Evolutionary conservation across 2,888 invertebrate species (phyloP).

Genomic region (Hirtodrosophila alboralis): DNA sequence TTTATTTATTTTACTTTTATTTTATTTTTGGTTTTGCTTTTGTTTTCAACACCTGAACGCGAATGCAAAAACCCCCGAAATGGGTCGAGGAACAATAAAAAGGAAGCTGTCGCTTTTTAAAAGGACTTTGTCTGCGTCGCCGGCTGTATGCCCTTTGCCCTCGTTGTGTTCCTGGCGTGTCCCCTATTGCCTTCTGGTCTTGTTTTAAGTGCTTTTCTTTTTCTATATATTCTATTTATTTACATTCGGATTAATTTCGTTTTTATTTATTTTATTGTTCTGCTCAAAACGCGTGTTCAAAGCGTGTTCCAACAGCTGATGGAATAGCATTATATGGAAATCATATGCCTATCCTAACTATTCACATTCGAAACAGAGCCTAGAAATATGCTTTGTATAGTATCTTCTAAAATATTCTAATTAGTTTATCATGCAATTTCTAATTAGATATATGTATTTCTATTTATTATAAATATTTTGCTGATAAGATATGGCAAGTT

Average conservation of each 20-base stretch:
- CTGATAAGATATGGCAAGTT: slow-evolving; percentile 1
- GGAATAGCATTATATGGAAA: not conserved
- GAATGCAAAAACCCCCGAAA: slow-evolving; percentile 43
- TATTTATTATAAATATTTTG: too few species aligned
- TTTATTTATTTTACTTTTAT: slow-evolving; percentile 3
- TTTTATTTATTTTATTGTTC: slow-evolving; percentile 24
- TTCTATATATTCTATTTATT: slow-evolving; percentile 42
- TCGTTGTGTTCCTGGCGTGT: not conserved
- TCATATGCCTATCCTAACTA: not conserved
- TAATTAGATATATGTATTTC: slow-evolving; percentile 1
- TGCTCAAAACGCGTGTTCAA: slow-evolving; percentile 28
- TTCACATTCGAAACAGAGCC: not conserved
- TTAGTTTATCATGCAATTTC: not conserved
- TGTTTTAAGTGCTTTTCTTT: slow-evolving; percentile 38
- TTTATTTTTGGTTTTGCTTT: slow-evolving; percentile 25
- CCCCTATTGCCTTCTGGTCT: not conserved
- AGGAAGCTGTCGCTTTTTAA: slow-evolving; percentile 78
- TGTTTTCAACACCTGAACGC: slow-evolving; percentile 65
- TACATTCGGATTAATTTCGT: slow-evolving; percentile 42
- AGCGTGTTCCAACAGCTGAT: slow-evolving; percentile 32
- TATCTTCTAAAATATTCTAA: not conserved
- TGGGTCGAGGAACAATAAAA: slow-evolving; percentile 48
- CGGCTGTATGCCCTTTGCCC: slow-evolving; percentile 6
- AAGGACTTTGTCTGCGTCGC: slow-evolving; percentile 37
- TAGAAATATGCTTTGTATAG: slow-evolving; percentile 16